Conservation (phyloP, 92 coral and sea anemone genomes). For the Parazoanthus darwini region DNA sequence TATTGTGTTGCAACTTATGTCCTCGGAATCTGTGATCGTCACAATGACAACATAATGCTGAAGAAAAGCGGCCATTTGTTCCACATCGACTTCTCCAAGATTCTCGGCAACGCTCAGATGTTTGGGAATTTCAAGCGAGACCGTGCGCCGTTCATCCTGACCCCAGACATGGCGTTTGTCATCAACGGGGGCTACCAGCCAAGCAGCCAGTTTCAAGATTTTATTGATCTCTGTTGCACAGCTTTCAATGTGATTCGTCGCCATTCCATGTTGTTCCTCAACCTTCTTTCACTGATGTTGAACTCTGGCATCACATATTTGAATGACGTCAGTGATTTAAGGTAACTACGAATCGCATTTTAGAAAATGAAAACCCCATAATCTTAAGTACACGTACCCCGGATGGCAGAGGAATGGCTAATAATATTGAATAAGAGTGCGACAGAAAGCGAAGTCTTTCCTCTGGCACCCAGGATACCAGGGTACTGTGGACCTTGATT, state of each 20-base stretch:
- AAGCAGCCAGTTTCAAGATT: constrained; percentile 95
- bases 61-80: constrained; percentile 93
- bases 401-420: no score
- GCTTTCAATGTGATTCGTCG: constrained; percentile 96
- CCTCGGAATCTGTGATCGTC: constrained; percentile 98
- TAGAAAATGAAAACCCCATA: no score
- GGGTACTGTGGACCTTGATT: no score
- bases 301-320: constrained; percentile 93
- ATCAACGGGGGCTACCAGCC: constrained; percentile 98
- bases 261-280: constrained; percentile 87
- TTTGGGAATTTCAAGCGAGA: constrained; percentile 97
- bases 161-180: constrained; percentile 98
- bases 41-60: constrained; percentile 98
- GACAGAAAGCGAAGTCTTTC: no score
- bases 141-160: constrained; percentile 98
- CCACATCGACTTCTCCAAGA: constrained; percentile 98
- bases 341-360: neutral
- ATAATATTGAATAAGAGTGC: no score
- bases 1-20: constrained; percentile 99
- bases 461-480: no score
- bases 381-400: no score
- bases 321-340: constrained; percentile 76
- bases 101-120: constrained; percentile 99
- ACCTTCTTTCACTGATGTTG: constrained; percentile 87
- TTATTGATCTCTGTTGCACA: constrained; percentile 92